A percentile compares a stretch with the other conserved stretches of the same genome.
Evolutionary conservation across 2,888 invertebrate genomes (phyloP).

Genomic region (Acanthoscelides obtectus): DNA sequence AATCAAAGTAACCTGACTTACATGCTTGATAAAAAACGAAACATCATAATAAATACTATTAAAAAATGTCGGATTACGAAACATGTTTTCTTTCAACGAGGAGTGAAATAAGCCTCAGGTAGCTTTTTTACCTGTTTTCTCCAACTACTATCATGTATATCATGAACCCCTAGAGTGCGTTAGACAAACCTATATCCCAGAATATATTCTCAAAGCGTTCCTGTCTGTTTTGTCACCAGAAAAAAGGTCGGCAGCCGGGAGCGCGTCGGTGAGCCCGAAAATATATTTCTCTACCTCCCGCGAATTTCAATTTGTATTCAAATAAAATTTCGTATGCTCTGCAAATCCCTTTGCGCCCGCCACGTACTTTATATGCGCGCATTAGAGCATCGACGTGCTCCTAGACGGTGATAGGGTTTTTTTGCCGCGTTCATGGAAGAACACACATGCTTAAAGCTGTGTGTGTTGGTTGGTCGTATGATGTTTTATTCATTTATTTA

Average conservation of each 20-base stretch:
- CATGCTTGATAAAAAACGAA: too few species aligned
- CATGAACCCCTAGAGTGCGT: neutral
- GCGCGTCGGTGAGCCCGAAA: neutral
- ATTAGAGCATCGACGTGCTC: neutral
- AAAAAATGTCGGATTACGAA: too few species aligned
- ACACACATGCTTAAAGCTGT: too few species aligned
- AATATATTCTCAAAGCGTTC: neutral
- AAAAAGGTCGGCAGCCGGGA: neutral
- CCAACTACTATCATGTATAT: too few species aligned
- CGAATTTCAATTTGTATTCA: neutral
- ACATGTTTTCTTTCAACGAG: too few species aligned
- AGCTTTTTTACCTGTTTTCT: too few species aligned
- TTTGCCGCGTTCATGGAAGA: neutral
- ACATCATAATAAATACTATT: too few species aligned
- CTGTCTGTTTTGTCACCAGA: neutral
- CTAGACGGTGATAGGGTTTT: neutral
- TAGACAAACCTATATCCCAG: neutral
- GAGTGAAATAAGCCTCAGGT: too few species aligned
- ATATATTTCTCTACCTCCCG: neutral
- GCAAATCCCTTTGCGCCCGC: neutral
- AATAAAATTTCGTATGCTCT: neutral
- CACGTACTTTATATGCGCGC: neutral
- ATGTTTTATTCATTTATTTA: too few species aligned
- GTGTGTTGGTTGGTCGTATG: too few species aligned
- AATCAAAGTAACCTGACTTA: too few species aligned